Conservation (phyloP, 1,140 invertebrate genomes). For the Plectus sambesii region DNA sequence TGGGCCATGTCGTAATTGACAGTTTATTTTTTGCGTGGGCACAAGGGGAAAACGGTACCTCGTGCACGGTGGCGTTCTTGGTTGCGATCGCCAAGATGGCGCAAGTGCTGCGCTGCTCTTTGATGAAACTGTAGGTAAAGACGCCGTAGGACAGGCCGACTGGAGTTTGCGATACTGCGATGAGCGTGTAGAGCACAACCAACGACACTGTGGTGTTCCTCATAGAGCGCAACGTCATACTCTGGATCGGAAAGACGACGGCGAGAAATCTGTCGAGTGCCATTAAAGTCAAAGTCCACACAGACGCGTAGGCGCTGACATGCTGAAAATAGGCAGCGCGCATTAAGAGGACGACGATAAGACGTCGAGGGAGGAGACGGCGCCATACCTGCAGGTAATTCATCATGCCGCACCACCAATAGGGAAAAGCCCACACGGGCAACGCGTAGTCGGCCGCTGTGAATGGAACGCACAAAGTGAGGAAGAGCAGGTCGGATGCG, state of each 20-base stretch:
- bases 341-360: too few species aligned
- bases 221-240: slow-evolving; percentile 74
- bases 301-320: slow-evolving; percentile 79
- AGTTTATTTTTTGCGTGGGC: not conserved
- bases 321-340: slow-evolving; percentile 33
- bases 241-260: slow-evolving; percentile 80
- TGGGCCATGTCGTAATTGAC: not conserved
- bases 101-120: slow-evolving; percentile 33
- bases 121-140: slow-evolving; percentile 52
- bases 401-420: slow-evolving; percentile 38
- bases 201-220: slow-evolving; percentile 57
- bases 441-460: slow-evolving; percentile 76
- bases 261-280: slow-evolving; percentile 84
- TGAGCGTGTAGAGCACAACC: slow-evolving; percentile 29
- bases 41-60: too few species aligned
- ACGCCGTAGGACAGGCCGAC: slow-evolving; percentile 55
- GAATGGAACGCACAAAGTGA: slow-evolving; percentile 87
- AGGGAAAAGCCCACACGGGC: slow-evolving; percentile 61
- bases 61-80: slow-evolving; percentile 30
- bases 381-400: slow-evolving; percentile 42
- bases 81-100: slow-evolving; percentile 38
- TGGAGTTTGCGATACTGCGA: slow-evolving; percentile 31
- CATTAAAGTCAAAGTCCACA: slow-evolving; percentile 88
- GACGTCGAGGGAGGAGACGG: too few species aligned
- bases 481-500: slow-evolving; percentile 75